Evolutionary conservation across 2,113 vertebrate genomes (phyloP).

Genomic region (Phrynosoma blainvillii): DNA sequence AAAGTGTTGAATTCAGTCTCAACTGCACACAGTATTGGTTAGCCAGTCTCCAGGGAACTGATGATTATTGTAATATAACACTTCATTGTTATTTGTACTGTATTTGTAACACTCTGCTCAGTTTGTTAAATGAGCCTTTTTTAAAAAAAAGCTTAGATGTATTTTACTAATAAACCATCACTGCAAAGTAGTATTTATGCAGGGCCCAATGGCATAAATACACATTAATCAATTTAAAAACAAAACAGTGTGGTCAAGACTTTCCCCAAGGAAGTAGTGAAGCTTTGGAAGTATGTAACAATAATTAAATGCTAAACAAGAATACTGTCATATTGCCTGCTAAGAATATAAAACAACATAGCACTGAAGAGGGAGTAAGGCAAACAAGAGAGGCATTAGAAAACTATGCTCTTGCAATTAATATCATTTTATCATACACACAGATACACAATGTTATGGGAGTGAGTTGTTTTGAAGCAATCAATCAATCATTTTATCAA

Average conservation of each 20-base stretch:
- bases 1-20: neutral
- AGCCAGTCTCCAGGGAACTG: neutral
- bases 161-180: conserved; percentile 55
- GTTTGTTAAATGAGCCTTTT: conserved; percentile 5
- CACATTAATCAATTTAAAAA: conserved; percentile 61
- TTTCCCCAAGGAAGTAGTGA: conserved; percentile 55
- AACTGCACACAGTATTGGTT: neutral
- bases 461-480: neutral
- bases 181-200: conserved; percentile 60
- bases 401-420: neutral
- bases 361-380: conserved; percentile 14
- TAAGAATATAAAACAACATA: conserved; percentile 45
- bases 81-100: neutral
- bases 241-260: conserved; percentile 41
- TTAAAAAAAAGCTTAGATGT: neutral
- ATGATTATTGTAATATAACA: neutral
- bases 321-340: conserved; percentile 56
- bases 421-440: neutral
- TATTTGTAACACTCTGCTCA: neutral
- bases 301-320: conserved; percentile 70
- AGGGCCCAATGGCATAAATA: conserved; percentile 63
- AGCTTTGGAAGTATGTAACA: conserved; percentile 60
- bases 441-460: too few species aligned
- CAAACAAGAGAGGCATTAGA: conserved; percentile 27
- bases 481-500: neutral